These are phyloP conservation scores for Calephelis perditalis DNA, from an alignment of 2,888 invertebrate genomes.

Conservation along the genomic window DNA sequence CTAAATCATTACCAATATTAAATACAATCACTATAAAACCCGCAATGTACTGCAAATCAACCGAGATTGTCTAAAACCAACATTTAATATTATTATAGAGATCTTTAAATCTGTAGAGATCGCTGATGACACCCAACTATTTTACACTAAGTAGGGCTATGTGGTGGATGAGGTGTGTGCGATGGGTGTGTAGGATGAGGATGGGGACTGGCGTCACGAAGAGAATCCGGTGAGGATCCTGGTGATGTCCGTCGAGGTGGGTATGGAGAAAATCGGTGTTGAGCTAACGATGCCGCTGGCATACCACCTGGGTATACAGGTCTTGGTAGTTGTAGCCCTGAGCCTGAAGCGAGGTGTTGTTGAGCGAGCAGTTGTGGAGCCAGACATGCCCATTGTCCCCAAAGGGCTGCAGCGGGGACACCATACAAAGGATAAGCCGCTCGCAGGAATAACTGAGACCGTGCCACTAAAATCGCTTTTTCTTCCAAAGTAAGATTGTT, in stretches of 20 bases:
- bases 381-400: constrained; percentile 85
- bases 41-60: constrained; percentile 21
- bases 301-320: constrained; percentile 67
- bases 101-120: constrained; percentile 16
- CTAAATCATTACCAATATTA: not conserved
- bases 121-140: constrained; percentile 4
- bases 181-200: constrained; percentile 51
- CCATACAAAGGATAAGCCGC: constrained; percentile 81
- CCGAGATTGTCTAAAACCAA: constrained; percentile 19
- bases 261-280: constrained; percentile 81
- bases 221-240: constrained; percentile 80
- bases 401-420: constrained; percentile 77
- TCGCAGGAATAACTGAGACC: constrained; percentile 85
- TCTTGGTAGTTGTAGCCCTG: constrained; percentile 68
- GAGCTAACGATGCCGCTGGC: constrained; percentile 54
- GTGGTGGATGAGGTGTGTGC: constrained; percentile 60
- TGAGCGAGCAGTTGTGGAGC: constrained; percentile 82
- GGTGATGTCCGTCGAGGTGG: constrained; percentile 70
- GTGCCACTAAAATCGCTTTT: constrained; percentile 86
- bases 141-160: constrained; percentile 60
- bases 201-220: constrained; percentile 72
- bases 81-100: constrained; percentile 10
- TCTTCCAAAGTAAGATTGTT: constrained; percentile 86
- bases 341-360: constrained; percentile 78
- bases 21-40: constrained; percentile 4